phyloP scores from a whole-genome alignment of 2,797 vertebrate species.

The Anguilla pacifica region DNA sequence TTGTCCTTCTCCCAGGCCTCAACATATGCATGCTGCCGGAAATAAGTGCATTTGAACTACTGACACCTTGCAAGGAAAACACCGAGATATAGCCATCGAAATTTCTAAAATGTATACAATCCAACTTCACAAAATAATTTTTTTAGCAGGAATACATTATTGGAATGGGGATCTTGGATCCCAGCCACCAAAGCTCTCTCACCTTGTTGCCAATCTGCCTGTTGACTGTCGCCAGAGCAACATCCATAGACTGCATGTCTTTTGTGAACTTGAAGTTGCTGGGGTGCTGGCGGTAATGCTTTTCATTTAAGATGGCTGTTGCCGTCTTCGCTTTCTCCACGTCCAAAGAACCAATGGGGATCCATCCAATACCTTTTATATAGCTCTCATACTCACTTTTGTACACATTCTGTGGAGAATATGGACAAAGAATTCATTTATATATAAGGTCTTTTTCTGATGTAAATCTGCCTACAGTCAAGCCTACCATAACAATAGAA shows the following conservation, averaged over 20 bases:
- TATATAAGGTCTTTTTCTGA: background rate
- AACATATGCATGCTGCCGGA: conserved; percentile 81
- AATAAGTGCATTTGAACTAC: conserved; percentile 19
- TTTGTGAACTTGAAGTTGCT: conserved; percentile 84
- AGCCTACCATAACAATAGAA: background rate
- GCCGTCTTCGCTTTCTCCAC: conserved; percentile 87
- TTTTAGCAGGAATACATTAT: background rate
- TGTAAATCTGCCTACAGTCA: background rate
- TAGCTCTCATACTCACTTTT: conserved; percentile 88
- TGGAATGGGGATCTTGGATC: background rate
- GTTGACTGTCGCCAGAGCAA: conserved; percentile 86
- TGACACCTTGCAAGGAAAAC: background rate
- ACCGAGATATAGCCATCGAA: background rate
- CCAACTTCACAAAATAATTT: background rate
- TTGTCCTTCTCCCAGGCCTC: conserved; percentile 91
- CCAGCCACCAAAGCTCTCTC: conserved; percentile 23
- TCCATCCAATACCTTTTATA: conserved; percentile 88
- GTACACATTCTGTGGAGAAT: conserved; percentile 82
- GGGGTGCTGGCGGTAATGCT: conserved; percentile 84
- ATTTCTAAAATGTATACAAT: background rate
- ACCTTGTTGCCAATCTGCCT: conserved; percentile 90
- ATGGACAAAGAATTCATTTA: background rate
- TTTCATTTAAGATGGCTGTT: conserved; percentile 78
- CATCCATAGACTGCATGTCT: conserved; percentile 86
- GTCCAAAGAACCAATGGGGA: conserved; percentile 89